Evolutionary conservation across 2,113 vertebrate species (phyloP), one percentile per base, ranked within the genome.

Genomic region (Chascanopsetta lugubris): DNA sequence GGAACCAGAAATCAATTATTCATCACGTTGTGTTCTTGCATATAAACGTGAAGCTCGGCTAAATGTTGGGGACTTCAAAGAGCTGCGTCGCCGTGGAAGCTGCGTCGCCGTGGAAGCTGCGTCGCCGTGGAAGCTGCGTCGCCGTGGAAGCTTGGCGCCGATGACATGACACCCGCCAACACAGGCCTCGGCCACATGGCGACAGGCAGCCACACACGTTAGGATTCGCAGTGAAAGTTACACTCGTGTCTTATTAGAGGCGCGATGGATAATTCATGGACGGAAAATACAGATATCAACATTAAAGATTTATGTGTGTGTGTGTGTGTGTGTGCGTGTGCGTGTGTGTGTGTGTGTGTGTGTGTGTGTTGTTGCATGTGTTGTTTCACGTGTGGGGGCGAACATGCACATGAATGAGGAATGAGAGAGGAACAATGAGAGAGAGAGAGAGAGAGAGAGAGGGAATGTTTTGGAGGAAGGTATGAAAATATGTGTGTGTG

Each of bases 1-100:
- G n/a, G 18, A 75, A 29, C 34, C 51, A 34, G n/a, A 47, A 82
- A 78, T 87, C 82, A 84, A 85, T 80, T 87, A 85, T 88, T 89
- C 73, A 87, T 83, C 30, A 65, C 60, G 61, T 79, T 83, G 63
- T 85, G 69, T 80, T 82, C 80, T 78, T 82, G 79, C 58, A 67
- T 61, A 70, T 66, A 70, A 77, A 80, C 59, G n/a, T 71, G 50
- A 76, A 55, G 20, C 57, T 7, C 46, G 59, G 25, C 74, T n/a
- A 47, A 65, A 66, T 67, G 54, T 63, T n/a, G n/a, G n/a, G n/a
- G n/a, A n/a, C n/a, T n/a, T n/a, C n/a, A n/a, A n/a, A 74, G 47
- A 69, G 34, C 8, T 3, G 58, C 49, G 10, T 51, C 6, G 26
- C 36, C 7, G 34, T 5, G 20, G 36, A 40, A 24, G 5, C 42